Evolutionary conservation across 2,888 invertebrate genomes (phyloP).

Genomic region (Eledone cirrhosa): DNA sequence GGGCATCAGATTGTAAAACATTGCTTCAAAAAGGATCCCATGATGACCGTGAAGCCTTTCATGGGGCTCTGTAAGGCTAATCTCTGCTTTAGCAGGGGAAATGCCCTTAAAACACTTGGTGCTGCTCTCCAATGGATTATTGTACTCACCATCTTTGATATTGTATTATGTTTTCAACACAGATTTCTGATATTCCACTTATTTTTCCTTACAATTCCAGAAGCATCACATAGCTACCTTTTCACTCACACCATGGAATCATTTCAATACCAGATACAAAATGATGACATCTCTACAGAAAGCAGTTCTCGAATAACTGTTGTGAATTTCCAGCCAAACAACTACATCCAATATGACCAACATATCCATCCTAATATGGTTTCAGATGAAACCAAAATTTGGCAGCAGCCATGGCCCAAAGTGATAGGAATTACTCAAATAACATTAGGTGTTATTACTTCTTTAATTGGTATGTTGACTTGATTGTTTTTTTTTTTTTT

Average conservation of each 20-base stretch:
- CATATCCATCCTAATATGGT: slow-evolving; percentile 24
- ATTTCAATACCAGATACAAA: slow-evolving; percentile 9
- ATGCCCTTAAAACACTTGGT: too few relatives aligned
- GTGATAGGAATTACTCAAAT: slow-evolving; percentile 46
- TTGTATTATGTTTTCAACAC: too few relatives aligned
- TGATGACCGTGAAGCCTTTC: too few relatives aligned
- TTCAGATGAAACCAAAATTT: slow-evolving; percentile 20
- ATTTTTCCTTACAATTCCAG: not conserved
- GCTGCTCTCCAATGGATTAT: too few relatives aligned
- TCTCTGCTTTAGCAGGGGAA: too few relatives aligned
- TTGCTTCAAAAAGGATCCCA: too few relatives aligned
- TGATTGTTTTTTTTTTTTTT: too few relatives aligned
- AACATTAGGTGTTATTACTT: slow-evolving; percentile 41
- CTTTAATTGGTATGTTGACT: slow-evolving; percentile 41
- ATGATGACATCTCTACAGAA: not conserved
- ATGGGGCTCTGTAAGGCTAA: too few relatives aligned
- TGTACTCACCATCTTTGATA: too few relatives aligned
- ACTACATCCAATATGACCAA: slow-evolving; percentile 12
- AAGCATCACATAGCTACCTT: not conserved
- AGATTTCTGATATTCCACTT: not conserved
- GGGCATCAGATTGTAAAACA: too few relatives aligned
- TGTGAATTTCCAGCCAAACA: not conserved
- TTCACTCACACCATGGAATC: not conserved
- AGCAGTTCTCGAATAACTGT: not conserved
- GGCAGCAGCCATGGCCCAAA: slow-evolving; percentile 40